These are phyloP conservation scores for Scotopteryx bipunctaria DNA, from an alignment of 2,888 invertebrate species.

Conservation along the genomic window DNA sequence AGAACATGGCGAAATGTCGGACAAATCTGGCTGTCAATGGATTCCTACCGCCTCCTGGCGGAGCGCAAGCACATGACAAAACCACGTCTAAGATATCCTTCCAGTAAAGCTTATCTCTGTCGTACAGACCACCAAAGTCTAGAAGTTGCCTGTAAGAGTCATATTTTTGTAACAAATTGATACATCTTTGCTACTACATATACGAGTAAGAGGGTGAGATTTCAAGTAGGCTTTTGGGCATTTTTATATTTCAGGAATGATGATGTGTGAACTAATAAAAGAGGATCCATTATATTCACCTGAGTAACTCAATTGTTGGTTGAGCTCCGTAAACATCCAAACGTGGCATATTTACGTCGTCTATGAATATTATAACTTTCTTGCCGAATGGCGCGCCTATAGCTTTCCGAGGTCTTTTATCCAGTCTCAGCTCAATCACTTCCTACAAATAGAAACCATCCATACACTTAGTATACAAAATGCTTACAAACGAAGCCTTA, in stretches of 20 bases:
- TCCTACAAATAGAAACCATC: conserved; percentile 79
- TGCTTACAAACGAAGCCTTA: no score
- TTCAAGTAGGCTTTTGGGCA: no score
- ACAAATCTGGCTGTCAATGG: conserved; percentile 92
- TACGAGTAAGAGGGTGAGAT: no score
- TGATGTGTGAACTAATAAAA: no score
- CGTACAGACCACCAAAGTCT: conserved; percentile 92
- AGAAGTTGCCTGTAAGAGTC: conserved; percentile 85
- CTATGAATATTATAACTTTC: conserved; percentile 92
- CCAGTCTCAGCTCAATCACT: conserved; percentile 93
- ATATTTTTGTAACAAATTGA: no score
- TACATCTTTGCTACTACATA: no score
- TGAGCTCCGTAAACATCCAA: conserved; percentile 95
- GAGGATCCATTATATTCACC: conserved; percentile 68
- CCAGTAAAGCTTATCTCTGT: conserved; percentile 94
- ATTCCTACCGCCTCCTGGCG: conserved; percentile 95
- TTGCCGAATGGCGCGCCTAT: conserved; percentile 93
- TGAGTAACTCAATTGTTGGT: conserved; percentile 94
- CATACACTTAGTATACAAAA: no score
- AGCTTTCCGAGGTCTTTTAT: conserved; percentile 90
- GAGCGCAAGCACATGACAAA: conserved; percentile 92
- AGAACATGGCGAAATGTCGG: conserved; percentile 93
- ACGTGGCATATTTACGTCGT: conserved; percentile 96
- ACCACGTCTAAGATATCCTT: conserved; percentile 93
- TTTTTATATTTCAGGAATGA: no score